Evolutionary conservation across 2,113 vertebrate species (phyloP).

Genomic region (Coracopsis vasa): DNA sequence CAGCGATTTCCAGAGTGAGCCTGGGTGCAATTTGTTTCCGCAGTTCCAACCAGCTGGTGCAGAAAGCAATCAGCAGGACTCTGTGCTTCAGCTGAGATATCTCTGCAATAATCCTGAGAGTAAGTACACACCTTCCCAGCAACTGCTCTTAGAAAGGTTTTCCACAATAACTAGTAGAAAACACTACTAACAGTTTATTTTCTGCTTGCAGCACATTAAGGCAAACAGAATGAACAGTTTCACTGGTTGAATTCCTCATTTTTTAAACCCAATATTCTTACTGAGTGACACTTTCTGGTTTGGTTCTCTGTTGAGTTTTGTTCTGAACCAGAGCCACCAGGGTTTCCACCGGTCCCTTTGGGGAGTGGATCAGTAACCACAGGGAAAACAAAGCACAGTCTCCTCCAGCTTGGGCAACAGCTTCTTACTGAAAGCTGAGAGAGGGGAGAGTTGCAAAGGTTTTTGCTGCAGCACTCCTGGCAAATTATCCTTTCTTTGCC

Average conservation of each 20-base stretch:
- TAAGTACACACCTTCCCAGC: neutral
- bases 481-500: neutral
- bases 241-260: neutral
- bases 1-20: rapidly evolving
- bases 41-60: neutral
- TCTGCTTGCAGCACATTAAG: neutral
- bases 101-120: neutral
- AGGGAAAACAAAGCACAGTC: neutral
- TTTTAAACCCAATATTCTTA: neutral
- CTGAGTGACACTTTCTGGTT: neutral
- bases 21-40: neutral
- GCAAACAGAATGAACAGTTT: neutral
- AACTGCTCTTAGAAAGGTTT: neutral
- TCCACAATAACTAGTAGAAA: neutral
- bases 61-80: neutral
- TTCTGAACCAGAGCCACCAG: neutral
- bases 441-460: neutral
- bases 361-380: neutral
- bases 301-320: neutral
- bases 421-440: neutral
- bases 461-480: neutral
- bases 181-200: neutral
- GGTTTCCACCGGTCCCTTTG: neutral
- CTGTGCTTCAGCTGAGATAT: neutral
- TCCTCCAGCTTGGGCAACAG: neutral